These are phyloP conservation scores for Barbus barbus DNA, from an alignment of 2,113 vertebrate genomes.

Conservation along the genomic window DNA sequence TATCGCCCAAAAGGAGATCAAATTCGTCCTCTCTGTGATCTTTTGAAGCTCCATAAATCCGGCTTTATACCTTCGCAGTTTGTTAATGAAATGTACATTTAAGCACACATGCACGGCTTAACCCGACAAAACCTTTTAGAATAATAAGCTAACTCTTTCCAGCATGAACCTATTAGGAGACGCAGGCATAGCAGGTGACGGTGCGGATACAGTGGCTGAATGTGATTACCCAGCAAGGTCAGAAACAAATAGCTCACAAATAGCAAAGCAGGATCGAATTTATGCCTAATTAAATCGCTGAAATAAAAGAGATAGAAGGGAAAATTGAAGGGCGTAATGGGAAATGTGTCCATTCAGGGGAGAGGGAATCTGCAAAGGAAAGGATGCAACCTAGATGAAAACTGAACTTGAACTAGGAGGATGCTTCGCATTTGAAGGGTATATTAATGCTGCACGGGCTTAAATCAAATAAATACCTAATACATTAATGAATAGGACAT, in stretches of 20 bases:
- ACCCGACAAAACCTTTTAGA: slow-evolving; percentile 73
- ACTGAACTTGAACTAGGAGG: slow-evolving; percentile 41
- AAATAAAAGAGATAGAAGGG: slow-evolving; percentile 52
- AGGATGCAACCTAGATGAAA: slow-evolving; percentile 19
- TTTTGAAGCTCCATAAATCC: slow-evolving; percentile 81
- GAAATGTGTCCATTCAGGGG: slow-evolving; percentile 40
- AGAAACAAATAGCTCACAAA: slow-evolving; percentile 71
- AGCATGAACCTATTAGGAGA: slow-evolving; percentile 66
- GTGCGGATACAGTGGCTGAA: slow-evolving; percentile 66
- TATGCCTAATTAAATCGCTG: slow-evolving; percentile 60
- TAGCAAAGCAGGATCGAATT: slow-evolving; percentile 55
- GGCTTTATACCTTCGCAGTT: slow-evolving; percentile 75
- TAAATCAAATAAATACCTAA: neutral
- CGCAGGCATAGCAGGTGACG: slow-evolving; percentile 67
- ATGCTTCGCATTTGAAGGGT: neutral
- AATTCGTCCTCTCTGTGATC: slow-evolving; percentile 74
- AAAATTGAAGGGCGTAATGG: slow-evolving; percentile 49
- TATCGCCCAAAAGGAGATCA: slow-evolving; percentile 64
- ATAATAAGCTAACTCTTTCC: slow-evolving; percentile 77
- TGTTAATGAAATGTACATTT: slow-evolving; percentile 79
- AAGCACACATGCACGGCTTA: slow-evolving; percentile 72
- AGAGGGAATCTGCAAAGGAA: slow-evolving; percentile 10
- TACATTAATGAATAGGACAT: neutral
- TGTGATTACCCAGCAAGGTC: slow-evolving; percentile 74
- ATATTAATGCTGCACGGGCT: neutral